Evolutionary conservation across 30 jellyfish, hydroid and myxozoan genomes (phyloP).

Genomic region (Chironex yamaguchii): DNA sequence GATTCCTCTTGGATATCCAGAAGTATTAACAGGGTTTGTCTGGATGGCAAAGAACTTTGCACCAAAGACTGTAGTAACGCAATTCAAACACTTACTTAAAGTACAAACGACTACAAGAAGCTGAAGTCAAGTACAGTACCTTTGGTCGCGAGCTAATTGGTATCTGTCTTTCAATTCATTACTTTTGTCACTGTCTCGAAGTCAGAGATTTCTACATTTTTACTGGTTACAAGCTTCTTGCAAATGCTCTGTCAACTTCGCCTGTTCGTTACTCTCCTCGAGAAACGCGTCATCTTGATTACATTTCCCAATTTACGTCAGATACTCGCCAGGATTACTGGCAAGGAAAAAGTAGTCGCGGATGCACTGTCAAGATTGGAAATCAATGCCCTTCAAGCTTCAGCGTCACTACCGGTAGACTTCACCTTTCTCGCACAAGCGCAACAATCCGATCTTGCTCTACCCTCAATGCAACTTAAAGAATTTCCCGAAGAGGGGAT

Average conservation of each 20-base stretch:
- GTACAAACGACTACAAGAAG: neutral
- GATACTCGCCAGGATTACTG: conserved; percentile 20
- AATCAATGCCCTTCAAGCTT: conserved; percentile 4
- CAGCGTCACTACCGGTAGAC: too few relatives aligned
- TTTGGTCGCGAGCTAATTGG: conserved; percentile 33
- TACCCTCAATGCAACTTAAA: too few relatives aligned
- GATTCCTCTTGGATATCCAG: too few relatives aligned
- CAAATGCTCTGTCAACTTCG: conserved; percentile 27
- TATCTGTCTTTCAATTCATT: conserved; percentile 23
- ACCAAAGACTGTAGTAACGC: too few relatives aligned
- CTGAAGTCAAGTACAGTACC: neutral
- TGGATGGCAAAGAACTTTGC: too few relatives aligned
- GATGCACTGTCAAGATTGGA: conserved; percentile 63
- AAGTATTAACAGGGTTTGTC: too few relatives aligned
- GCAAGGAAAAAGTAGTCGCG: conserved; percentile 50
- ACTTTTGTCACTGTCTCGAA: conserved; percentile 19
- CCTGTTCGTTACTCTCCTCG: conserved; percentile 34
- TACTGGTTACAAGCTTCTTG: conserved; percentile 45
- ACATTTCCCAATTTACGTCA: conserved; percentile 43
- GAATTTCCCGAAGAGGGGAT: too few relatives aligned
- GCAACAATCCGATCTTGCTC: too few relatives aligned
- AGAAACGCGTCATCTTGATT: conserved; percentile 18
- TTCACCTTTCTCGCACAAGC: too few relatives aligned
- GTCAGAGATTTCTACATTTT: conserved; percentile 15
- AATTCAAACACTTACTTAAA: too few relatives aligned